Conservation (phyloP, 1,140 invertebrate genomes). For the Meteorus sp. region DNA sequence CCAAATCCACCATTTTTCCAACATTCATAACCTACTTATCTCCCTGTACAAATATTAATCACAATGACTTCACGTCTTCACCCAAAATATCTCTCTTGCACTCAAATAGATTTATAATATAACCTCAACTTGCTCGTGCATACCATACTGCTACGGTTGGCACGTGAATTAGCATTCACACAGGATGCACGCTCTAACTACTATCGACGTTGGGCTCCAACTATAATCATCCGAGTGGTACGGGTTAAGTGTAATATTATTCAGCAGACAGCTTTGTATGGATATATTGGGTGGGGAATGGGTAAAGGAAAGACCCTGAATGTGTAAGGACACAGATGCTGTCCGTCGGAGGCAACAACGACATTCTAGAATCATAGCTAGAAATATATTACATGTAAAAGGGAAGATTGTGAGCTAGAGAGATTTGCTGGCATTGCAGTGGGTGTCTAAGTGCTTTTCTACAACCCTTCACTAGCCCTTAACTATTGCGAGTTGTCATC, state of each 20-base stretch:
- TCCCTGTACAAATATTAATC: no score
- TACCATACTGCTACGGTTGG: slow-evolving; percentile 6
- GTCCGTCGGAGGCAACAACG: slow-evolving; percentile 38
- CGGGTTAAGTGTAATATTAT: slow-evolving; percentile 60
- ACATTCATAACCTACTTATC: no score
- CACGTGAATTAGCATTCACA: slow-evolving; percentile 57
- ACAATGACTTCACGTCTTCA: no score
- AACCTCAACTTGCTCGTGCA: neutral
- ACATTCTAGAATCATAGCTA: neutral
- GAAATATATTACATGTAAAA: no score
- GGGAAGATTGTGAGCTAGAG: no score
- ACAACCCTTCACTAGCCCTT: neutral
- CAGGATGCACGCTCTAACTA: slow-evolving; percentile 61
- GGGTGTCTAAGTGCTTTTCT: slow-evolving; percentile 13
- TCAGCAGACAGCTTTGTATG: slow-evolving; percentile 59
- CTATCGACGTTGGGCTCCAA: slow-evolving; percentile 54
- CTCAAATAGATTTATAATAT: neutral
- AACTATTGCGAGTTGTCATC: neutral
- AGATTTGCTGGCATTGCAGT: no score
- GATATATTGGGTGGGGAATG: no score
- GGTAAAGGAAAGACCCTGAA: slow-evolving; percentile 33
- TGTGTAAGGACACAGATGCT: slow-evolving; percentile 54
- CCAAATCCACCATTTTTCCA: no score
- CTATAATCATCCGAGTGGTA: slow-evolving; percentile 58
- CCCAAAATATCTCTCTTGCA: no score